Percentiles rank a stretch among this genome's conserved stretches.
These are phyloP conservation scores for Ennomos erosarius DNA, from an alignment of 2,888 invertebrate species.

Conservation along the genomic window DNA sequence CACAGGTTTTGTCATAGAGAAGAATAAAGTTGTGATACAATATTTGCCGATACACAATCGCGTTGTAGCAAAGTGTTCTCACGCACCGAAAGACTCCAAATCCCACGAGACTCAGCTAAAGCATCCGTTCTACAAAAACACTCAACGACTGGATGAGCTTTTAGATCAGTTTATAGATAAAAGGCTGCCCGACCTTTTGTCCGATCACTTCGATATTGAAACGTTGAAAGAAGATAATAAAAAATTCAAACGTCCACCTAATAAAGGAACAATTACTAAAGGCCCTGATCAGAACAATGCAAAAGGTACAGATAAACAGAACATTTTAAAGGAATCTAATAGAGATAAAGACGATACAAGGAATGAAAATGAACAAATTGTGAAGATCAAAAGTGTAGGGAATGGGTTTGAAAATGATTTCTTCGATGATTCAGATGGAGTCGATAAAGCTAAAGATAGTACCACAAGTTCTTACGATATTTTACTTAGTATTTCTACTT, in stretches of 20 bases:
- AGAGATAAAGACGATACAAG: background rate
- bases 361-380: slow-evolving; percentile 2
- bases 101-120: slow-evolving; percentile 61
- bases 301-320: slow-evolving; percentile 4
- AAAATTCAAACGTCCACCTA: slow-evolving; percentile 43
- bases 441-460: slow-evolving; percentile 27
- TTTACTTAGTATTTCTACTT: slow-evolving; percentile 54
- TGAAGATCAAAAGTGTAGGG: background rate
- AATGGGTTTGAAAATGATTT: slow-evolving; percentile 26
- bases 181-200: slow-evolving; percentile 48
- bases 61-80: slow-evolving; percentile 63
- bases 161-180: slow-evolving; percentile 58
- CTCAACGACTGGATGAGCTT: slow-evolving; percentile 62
- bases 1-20: slow-evolving; percentile 57
- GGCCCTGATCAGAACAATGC: background rate
- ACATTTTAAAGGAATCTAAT: background rate
- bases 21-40: slow-evolving; percentile 58
- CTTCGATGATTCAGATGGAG: slow-evolving; percentile 22
- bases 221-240: slow-evolving; percentile 40
- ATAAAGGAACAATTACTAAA: slow-evolving; percentile 7
- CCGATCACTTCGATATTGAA: slow-evolving; percentile 47
- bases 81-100: slow-evolving; percentile 55
- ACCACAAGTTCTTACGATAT: slow-evolving; percentile 42
- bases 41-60: slow-evolving; percentile 49
- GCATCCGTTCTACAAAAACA: slow-evolving; percentile 68